Evolutionary conservation across 2,797 vertebrate genomes (phyloP).

Genomic region (Champsocephalus esox): DNA sequence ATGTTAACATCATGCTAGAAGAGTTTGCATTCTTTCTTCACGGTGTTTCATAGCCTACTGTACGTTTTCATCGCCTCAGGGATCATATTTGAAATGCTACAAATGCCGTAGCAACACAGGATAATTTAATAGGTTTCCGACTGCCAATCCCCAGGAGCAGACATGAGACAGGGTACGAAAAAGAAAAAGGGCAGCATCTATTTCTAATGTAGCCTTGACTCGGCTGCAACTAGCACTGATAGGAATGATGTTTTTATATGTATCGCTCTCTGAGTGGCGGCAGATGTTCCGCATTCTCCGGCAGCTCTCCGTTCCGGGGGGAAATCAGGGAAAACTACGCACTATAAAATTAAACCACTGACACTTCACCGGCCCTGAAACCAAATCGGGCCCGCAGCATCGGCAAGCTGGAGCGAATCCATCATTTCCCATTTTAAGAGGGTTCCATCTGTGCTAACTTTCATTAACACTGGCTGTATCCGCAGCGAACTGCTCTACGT

Average conservation of each 20-base stretch:
- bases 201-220: conserved; percentile 79
- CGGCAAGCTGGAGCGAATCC: conserved; percentile 81
- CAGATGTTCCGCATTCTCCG: conserved; percentile 86
- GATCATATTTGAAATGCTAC: conserved; percentile 80
- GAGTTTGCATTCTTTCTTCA: conserved; percentile 45
- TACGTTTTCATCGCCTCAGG: conserved; percentile 71
- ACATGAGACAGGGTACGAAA: conserved; percentile 62
- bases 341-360: conserved; percentile 88
- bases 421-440: conserved; percentile 83
- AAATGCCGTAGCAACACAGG: conserved; percentile 76
- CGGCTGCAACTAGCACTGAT: conserved; percentile 71
- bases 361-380: conserved; percentile 84
- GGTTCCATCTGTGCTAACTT: conserved; percentile 81
- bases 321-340: conserved; percentile 86
- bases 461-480: conserved; percentile 78
- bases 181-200: conserved; percentile 63
- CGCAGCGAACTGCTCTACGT: conserved; percentile 62
- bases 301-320: conserved; percentile 79
- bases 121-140: conserved; percentile 86
- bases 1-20: conserved; percentile 32
- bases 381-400: conserved; percentile 79
- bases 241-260: conserved; percentile 81
- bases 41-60: conserved; percentile 48
- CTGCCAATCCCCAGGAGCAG: conserved; percentile 82
- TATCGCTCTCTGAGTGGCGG: conserved; percentile 78